Percentiles rank a stretch among this genome's conserved stretches.
Conservation (phyloP, 2,888 invertebrate genomes). For the Zhengitettix transpicula region DNA sequence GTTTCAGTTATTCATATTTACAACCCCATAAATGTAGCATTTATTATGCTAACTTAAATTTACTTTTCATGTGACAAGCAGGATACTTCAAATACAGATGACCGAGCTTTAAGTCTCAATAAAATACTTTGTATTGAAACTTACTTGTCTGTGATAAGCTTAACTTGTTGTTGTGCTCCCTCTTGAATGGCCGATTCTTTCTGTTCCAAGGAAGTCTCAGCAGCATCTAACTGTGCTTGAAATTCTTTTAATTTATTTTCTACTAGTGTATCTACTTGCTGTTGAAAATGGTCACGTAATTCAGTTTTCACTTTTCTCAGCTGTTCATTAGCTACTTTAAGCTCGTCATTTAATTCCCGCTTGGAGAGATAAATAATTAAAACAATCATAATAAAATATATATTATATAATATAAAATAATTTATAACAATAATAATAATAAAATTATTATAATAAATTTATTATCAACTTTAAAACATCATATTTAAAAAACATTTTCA, state of each 20-base stretch:
- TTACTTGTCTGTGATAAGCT: conserved; percentile 49
- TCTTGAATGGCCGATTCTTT: conserved; percentile 50
- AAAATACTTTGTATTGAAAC: conserved; percentile 6
- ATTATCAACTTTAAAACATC: too few species aligned
- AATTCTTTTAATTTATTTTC: conserved; percentile 61
- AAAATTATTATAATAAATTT: too few species aligned
- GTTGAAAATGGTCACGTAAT: conserved; percentile 58
- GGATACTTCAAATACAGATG: neutral
- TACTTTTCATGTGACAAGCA: too few species aligned
- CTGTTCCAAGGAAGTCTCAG: conserved; percentile 42
- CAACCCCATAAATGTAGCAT: too few species aligned
- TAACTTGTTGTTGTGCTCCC: conserved; percentile 52
- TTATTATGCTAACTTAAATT: too few species aligned
- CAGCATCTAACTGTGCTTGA: conserved; percentile 51
- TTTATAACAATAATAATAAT: too few species aligned
- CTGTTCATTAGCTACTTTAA: conserved; percentile 27
- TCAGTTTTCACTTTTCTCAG: conserved; percentile 47
- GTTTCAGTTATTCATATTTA: too few species aligned
- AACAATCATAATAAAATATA: too few species aligned
- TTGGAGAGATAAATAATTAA: neutral
- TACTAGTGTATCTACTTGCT: conserved; percentile 63
- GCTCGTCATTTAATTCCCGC: conserved; percentile 17
- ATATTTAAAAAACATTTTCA: too few species aligned
- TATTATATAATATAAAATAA: too few species aligned
- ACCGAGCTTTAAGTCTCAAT: neutral